Conservation (phyloP, 2,113 vertebrate species). For the Capreolus pygargus region DNA sequence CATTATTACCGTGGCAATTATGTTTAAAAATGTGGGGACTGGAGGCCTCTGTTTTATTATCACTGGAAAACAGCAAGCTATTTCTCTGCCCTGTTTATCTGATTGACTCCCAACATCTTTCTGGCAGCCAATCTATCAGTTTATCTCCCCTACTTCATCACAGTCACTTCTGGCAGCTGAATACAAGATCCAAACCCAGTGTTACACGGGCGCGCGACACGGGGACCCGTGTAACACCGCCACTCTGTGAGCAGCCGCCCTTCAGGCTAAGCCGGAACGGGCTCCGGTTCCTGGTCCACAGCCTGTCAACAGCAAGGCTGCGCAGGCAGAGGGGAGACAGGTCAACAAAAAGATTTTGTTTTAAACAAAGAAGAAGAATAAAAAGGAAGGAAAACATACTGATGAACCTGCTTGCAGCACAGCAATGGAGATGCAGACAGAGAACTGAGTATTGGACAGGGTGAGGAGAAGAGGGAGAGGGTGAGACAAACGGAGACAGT, state of each 20-base stretch:
- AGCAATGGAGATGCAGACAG: not conserved
- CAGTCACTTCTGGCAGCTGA: slow-evolving; percentile 91
- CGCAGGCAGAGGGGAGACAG: slow-evolving; percentile 3
- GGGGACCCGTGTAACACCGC: slow-evolving; percentile 82
- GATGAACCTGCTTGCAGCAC: not conserved
- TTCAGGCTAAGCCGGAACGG: slow-evolving; percentile 80
- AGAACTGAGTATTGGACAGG: not conserved
- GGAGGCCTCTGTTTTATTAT: slow-evolving; percentile 87
- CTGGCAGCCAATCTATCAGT: slow-evolving; percentile 92
- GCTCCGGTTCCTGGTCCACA: slow-evolving; percentile 79
- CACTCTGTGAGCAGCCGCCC: slow-evolving; percentile 84
- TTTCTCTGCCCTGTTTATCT: slow-evolving; percentile 85
- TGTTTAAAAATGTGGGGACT: slow-evolving; percentile 72
- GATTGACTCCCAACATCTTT: slow-evolving; percentile 90
- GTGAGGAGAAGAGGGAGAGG: not conserved
- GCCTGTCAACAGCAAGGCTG: slow-evolving; percentile 76
- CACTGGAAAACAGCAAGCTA: slow-evolving; percentile 83
- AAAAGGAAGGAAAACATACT: not conserved
- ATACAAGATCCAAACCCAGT: slow-evolving; percentile 90
- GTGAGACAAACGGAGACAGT: not conserved
- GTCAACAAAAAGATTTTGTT: not conserved
- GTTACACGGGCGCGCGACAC: slow-evolving; percentile 84
- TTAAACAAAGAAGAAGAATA: not conserved
- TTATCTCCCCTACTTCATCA: slow-evolving; percentile 93
- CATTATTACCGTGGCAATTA: slow-evolving; percentile 80